These are phyloP conservation scores for Gopherus flavomarginatus DNA, from an alignment of 2,113 vertebrate species.

Conservation along the genomic window DNA sequence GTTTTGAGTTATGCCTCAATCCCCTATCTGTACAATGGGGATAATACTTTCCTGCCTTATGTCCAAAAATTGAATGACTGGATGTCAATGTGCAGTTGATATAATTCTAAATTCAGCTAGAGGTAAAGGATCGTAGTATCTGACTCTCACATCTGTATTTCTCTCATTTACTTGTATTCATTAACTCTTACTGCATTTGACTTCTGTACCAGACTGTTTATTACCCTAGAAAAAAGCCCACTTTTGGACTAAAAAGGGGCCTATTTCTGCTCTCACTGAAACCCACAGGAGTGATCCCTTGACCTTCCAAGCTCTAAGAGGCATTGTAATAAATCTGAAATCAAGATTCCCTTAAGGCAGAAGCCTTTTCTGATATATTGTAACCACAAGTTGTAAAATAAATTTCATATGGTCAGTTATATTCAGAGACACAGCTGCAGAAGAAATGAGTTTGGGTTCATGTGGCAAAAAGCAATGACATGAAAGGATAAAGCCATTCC, in stretches of 20 bases:
- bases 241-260: not conserved
- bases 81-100: not conserved
- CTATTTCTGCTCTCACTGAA: not conserved
- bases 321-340: conserved; percentile 27
- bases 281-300: not conserved
- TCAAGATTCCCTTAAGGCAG: not conserved
- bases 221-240: not conserved
- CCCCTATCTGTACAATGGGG: not conserved
- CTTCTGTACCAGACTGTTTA: not conserved
- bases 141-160: not conserved
- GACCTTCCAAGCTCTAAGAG: conserved; percentile 20
- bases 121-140: not conserved
- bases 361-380: not conserved
- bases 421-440: not conserved
- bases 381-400: too few species aligned
- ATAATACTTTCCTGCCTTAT: not conserved
- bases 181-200: conserved; percentile 14
- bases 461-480: not conserved
- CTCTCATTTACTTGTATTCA: not conserved
- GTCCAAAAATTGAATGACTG: not conserved
- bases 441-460: conserved; percentile 12
- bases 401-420: conserved; percentile 1
- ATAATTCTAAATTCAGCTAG: not conserved
- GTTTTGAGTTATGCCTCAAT: not conserved
- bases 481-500: not conserved